A percentile compares a stretch with the other conserved stretches of the same genome.
phyloP scores from a whole-genome alignment of 2,888 invertebrate genomes.

The Hemistola chrysoprasaria region DNA sequence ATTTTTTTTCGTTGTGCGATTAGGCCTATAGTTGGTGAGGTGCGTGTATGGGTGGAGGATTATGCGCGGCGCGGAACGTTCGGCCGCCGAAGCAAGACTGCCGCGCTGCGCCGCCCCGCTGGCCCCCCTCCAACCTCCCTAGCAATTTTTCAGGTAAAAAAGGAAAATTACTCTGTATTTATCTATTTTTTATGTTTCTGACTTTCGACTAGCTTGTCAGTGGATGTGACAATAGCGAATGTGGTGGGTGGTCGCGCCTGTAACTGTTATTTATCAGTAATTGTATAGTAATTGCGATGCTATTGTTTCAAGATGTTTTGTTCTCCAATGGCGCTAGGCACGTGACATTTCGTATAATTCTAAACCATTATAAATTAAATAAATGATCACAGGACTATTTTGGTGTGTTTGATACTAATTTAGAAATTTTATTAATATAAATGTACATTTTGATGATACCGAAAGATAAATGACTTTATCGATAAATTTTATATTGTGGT shows the following conservation, averaged over 20 bases:
- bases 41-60: constrained; percentile 21
- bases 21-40: constrained; percentile 41
- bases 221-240: constrained; percentile 20
- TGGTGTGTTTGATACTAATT: too few species aligned
- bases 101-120: constrained; percentile 60
- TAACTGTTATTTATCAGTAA: constrained; percentile 14
- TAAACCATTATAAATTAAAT: too few species aligned
- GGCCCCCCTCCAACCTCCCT: constrained; percentile 47
- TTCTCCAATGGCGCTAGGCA: constrained; percentile 17
- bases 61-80: constrained; percentile 37
- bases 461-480: too few species aligned
- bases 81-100: constrained; percentile 61
- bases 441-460: too few species aligned
- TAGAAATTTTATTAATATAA: too few species aligned
- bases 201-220: constrained; percentile 21
- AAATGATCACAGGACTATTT: too few species aligned
- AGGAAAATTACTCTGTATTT: constrained; percentile 41
- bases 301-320: constrained; percentile 22
- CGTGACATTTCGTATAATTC: too few species aligned
- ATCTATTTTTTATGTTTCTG: constrained; percentile 29
- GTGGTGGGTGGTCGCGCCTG: constrained; percentile 28
- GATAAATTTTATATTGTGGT: too few species aligned
- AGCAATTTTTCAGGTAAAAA: constrained; percentile 67
- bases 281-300: too few species aligned
- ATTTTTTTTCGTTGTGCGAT: constrained; percentile 40